phyloP scores from a whole-genome alignment of 2,888 invertebrate species.

The Caenorhabditis sulstoni region DNA sequence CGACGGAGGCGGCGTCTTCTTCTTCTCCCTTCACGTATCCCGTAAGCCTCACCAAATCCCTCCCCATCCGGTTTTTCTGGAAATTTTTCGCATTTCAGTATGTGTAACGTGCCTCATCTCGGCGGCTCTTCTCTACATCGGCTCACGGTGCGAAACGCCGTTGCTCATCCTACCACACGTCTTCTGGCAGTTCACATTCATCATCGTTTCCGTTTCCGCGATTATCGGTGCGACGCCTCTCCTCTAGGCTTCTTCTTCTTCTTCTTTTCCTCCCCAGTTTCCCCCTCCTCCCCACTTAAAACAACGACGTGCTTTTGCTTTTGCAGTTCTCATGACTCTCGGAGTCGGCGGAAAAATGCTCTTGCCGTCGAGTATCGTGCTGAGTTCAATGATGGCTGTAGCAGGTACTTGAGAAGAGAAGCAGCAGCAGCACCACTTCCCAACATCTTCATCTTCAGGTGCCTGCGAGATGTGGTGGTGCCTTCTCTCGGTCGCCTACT shows the following conservation, averaged over 20 bases:
- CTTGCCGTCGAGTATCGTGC: constrained; percentile 64
- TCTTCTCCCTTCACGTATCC: constrained; percentile 63
- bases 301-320: neutral
- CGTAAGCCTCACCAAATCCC: constrained; percentile 51
- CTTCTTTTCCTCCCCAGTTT: neutral
- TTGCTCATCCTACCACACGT: constrained; percentile 60
- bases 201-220: constrained; percentile 51
- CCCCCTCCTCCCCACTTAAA: neutral
- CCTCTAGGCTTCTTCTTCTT: too few species aligned
- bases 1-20: constrained; percentile 62
- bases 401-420: constrained; percentile 49
- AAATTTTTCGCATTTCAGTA: constrained; percentile 44
- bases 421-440: neutral
- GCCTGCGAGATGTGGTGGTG: constrained; percentile 68
- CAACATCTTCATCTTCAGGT: constrained; percentile 39
- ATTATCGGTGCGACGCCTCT: constrained; percentile 47
- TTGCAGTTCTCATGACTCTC: constrained; percentile 59
- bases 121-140: constrained; percentile 60
- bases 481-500: constrained; percentile 60
- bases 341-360: constrained; percentile 63
- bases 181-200: constrained; percentile 65
- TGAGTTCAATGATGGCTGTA: constrained; percentile 63
- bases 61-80: too few species aligned
- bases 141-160: constrained; percentile 52
- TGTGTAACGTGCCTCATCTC: constrained; percentile 61